A percentile compares a stretch with the other conserved stretches of the same genome.
phyloP scores from a whole-genome alignment of 2,888 invertebrate species.

The Bhutanitis thaidina region DNA sequence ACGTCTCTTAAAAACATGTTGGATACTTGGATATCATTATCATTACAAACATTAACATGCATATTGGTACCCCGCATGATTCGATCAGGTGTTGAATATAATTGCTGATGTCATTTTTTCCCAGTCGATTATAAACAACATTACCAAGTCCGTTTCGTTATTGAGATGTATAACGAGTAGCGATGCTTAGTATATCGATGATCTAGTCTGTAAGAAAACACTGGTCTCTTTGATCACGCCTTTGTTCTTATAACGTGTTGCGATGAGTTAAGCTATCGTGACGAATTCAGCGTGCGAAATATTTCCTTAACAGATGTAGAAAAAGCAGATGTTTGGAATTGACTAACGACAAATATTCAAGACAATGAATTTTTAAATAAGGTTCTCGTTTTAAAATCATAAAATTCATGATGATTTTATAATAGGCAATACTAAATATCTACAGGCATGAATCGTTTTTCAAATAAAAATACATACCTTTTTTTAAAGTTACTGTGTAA shows the following conservation, averaged over 20 bases:
- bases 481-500: too few relatives aligned
- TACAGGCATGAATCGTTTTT: too few relatives aligned
- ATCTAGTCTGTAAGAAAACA: background rate
- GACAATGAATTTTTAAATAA: too few relatives aligned
- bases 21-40: too few relatives aligned
- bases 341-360: too few relatives aligned
- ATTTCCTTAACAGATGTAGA: background rate
- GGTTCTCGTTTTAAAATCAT: too few relatives aligned
- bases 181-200: background rate
- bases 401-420: too few relatives aligned
- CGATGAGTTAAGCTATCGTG: background rate
- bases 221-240: slow-evolving; percentile 6
- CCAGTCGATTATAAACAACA: slow-evolving; percentile 9
- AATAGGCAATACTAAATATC: too few relatives aligned
- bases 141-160: slow-evolving; percentile 2
- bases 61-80: background rate
- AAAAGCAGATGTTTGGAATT: background rate
- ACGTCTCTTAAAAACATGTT: too few relatives aligned
- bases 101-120: slow-evolving; percentile 15
- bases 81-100: slow-evolving; percentile 15
- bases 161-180: background rate
- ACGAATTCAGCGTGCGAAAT: background rate
- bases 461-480: too few relatives aligned
- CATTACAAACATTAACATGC: background rate
- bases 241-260: slow-evolving; percentile 7